Base-by-base conservation (phyloP, 1,140 invertebrate genomes). In the Drosophila hydei region DNA sequence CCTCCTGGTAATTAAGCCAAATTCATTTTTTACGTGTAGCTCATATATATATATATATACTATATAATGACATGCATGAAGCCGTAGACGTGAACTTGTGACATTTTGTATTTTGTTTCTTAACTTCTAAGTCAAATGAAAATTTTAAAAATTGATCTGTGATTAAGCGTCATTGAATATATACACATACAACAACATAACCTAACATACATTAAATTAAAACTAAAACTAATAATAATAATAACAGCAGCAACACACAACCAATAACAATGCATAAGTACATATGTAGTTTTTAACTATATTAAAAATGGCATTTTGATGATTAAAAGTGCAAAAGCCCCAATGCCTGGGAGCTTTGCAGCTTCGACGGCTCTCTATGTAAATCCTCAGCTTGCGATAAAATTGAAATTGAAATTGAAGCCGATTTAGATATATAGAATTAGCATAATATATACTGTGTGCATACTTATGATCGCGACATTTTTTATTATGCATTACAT, bases 131-230 rank as follows among this genome's bases (percentile, higher is more conserved):
- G 83, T 87, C 83, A 87, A 87, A 83, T 78, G 79, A 83, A 71
- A 87, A 87, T 84, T 87, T 83, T 67, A 79, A 87, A 83, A 87
- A 87, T 88, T 87, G 83, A 87, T 87, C 83, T 87, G 83, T 87
- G 83, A 87, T 87, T 87, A 88, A 83, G 83, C 83, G 83, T 87
- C 83, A 87, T 87, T 87, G 83, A 87, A 88, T 87, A 75, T 87
- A 75, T 65, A 59, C 43, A 64, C 42, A 68, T 33, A 56, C 38
- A 25, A 50, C 30, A 60, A 75, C 52, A 40, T 60, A 77, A 51
- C 36, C 50, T 79, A 59, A 59, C 54, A 70, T 71, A 74, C 43
- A 23, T 45, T 21, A 12, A 45, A 45, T 21, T 45, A 23, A 62
- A 36, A 58, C 3, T 30, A 56, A 51, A 33, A 48, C 21, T 36